Conservation (phyloP, 2,888 invertebrate genomes). For the Ophioninae sp. region DNA sequence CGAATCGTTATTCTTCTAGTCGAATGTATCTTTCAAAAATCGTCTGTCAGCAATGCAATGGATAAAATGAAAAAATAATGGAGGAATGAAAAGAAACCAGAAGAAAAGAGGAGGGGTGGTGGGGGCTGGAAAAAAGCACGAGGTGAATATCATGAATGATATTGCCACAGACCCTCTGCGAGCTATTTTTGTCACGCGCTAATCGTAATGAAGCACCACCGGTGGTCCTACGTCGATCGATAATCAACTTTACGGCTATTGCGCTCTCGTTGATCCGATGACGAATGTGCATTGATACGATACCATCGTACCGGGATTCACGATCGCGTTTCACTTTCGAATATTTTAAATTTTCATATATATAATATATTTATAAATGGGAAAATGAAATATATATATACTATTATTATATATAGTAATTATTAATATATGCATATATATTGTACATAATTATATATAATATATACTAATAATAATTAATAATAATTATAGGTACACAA, state of each 20-base stretch:
- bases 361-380: not conserved
- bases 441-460: too few relatives aligned
- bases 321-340: not conserved
- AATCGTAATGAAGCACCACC: conserved; percentile 1
- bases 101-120: not conserved
- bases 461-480: too few relatives aligned
- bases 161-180: conserved; percentile 3
- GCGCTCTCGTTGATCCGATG: not conserved
- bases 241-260: not conserved
- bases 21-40: not conserved
- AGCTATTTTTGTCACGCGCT: not conserved
- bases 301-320: not conserved
- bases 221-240: not conserved
- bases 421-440: too few relatives aligned
- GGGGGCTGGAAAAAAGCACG: not conserved
- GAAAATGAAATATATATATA: too few relatives aligned
- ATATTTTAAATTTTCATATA: not conserved
- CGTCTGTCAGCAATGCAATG: not conserved
- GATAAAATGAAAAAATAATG: not conserved
- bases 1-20: not conserved
- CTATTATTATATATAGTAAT: too few relatives aligned
- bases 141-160: conserved; percentile 10
- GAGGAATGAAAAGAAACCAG: not conserved
- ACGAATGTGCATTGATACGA: not conserved
- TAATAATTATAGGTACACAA: not conserved